Base-by-base conservation (phyloP, 2,113 vertebrate genomes). In the Cynoglossus semilaevis region DNA sequence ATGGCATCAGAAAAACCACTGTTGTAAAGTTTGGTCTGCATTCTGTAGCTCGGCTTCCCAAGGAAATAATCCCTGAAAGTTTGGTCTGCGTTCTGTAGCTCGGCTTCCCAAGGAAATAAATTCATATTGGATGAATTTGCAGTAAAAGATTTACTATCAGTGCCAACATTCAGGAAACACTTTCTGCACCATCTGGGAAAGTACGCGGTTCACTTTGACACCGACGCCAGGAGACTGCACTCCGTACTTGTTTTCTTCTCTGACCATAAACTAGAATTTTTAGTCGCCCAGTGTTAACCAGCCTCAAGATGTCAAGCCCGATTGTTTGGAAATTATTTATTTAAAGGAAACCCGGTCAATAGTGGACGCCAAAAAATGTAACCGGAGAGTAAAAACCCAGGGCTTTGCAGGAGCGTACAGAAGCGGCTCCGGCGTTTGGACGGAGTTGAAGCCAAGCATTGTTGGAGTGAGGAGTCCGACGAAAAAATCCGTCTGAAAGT, bases 401-500 rank as follows among this genome's bases (percentile, higher is more conserved):
- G 34, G 5, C 2, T 60, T 63, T 47, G 16, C 35, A 40, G 38
- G 22, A 34, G 15, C 8, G 8, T 41, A n/a, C 41, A 51, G 17
- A 19, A 36, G 37, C 16, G 43, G 41, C 58, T 43, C 55, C 9
- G 56, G 10, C 7, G 44, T 16, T 18, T 6, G 2, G 1, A 38
- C 44, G n/a, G 50, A 47, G 46, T 5, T 47, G 8, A 67, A 45
- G 35, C 11, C 16, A 40, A 19, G 17, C 6, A 17, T 14, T 10
- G 8, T 36, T 50, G 37, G 15, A 58, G 38, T 45, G 22, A 17
- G 16, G 10, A 54, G 19, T 53, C 22, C 1, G n/a, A 29, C 15
- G n/a, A 35, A 6, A 43, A 62, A 68, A 76, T 54, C 4, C 10
- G 43, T 22, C 42, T 14, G 16, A 47, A 60, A 65, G n/a, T 78